phyloP scores from a whole-genome alignment of 2,113 vertebrate species.

The Oceanites oceanicus region DNA sequence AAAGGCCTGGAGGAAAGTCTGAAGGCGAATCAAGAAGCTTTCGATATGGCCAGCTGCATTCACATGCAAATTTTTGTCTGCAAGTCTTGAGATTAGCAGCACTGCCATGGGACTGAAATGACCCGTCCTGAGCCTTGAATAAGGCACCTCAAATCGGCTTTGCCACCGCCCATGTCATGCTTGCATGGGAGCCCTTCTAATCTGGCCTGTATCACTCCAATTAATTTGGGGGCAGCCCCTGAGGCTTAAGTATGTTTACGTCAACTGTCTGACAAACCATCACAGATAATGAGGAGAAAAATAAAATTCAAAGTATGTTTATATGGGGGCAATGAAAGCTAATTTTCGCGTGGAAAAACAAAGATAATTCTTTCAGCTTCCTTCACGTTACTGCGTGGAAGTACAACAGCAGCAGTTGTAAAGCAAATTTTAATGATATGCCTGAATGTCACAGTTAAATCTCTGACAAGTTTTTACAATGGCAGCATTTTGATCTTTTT shows the following conservation, averaged over 20 bases:
- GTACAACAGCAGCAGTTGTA: not conserved
- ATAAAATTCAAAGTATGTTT: not conserved
- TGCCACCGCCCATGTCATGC: not conserved
- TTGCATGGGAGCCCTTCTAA: not conserved
- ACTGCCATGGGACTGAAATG: not conserved
- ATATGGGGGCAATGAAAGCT: not conserved
- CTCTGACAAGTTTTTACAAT: not conserved
- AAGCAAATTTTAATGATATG: not conserved
- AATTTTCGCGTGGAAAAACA: not conserved
- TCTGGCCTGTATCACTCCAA: not conserved
- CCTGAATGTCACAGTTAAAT: not conserved
- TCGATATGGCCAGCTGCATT: not conserved
- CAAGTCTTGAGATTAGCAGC: not conserved
- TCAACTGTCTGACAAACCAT: not conserved
- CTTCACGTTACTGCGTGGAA: not conserved
- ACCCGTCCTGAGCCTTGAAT: not conserved
- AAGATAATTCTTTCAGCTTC: not conserved
- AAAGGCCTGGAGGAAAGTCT: not conserved
- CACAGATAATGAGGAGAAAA: not conserved
- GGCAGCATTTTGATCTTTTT: not conserved
- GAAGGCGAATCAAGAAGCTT: not conserved
- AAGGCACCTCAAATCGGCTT: not conserved
- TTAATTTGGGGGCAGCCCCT: not conserved
- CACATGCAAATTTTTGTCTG: constrained; percentile 28
- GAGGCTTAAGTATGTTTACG: not conserved